phyloP scores from a whole-genome alignment of 2,113 vertebrate genomes.

The Narcine bancroftii region DNA sequence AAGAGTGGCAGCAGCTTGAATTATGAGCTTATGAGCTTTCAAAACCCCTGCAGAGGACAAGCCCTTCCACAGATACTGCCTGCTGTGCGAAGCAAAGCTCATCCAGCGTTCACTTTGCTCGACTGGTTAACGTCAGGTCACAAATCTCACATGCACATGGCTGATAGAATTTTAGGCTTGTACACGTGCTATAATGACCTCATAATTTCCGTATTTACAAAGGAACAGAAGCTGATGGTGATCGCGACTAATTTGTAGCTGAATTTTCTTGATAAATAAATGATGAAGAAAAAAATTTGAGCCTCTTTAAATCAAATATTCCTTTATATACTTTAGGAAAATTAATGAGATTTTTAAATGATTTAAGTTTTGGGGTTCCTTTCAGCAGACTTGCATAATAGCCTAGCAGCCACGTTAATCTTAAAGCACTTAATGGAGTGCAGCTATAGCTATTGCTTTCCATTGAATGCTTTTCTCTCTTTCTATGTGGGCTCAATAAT shows the following conservation, averaged over 20 bases:
- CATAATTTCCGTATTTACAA: background rate
- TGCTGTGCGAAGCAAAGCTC: background rate
- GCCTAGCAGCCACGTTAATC: conserved; percentile 23
- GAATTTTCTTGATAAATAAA: background rate
- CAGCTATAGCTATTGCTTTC: conserved; percentile 16
- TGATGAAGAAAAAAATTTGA: background rate
- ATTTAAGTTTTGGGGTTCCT: background rate
- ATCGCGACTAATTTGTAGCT: background rate
- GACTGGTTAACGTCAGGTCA: background rate
- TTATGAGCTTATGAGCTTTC: background rate
- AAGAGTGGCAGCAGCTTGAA: background rate
- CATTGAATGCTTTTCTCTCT: background rate
- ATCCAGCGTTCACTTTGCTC: background rate
- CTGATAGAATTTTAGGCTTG: background rate
- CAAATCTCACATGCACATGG: background rate
- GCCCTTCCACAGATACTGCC: background rate
- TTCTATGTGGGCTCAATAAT: background rate
- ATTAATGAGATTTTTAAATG: conserved; percentile 35
- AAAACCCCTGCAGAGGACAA: background rate
- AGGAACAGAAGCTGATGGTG: background rate
- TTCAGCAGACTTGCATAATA: conserved; percentile 20
- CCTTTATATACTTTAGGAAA: conserved; percentile 21
- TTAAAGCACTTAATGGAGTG: conserved; percentile 32
- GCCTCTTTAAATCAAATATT: conserved; percentile 14
- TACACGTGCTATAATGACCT: background rate